Conservation (phyloP, 2,888 invertebrate genomes). For the Timandra comae region DNA sequence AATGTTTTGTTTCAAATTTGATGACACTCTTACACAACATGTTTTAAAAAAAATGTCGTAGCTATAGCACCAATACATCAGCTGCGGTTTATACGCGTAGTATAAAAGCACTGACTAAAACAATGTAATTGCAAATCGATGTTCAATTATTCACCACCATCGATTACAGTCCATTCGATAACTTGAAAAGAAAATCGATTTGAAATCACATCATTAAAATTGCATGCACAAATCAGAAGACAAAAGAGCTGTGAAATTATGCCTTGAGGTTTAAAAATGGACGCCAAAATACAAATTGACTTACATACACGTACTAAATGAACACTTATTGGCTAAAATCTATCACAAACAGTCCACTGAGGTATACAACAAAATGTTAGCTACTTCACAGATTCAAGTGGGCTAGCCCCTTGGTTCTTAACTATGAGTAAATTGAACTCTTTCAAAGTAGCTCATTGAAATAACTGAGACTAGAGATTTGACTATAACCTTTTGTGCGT, state of each 20-base stretch:
- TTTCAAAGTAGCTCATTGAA: slow-evolving; percentile 47
- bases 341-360: slow-evolving; percentile 74
- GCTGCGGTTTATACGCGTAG: slow-evolving; percentile 56
- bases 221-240: slow-evolving; percentile 19
- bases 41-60: slow-evolving; percentile 14
- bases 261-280: slow-evolving; percentile 35
- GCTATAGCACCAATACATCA: slow-evolving; percentile 69
- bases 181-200: no score
- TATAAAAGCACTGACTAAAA: slow-evolving; percentile 42
- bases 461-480: slow-evolving; percentile 69
- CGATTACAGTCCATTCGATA: no score
- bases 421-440: slow-evolving; percentile 50
- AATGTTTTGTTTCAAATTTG: not conserved
- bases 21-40: not conserved
- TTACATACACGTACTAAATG: slow-evolving; percentile 63
- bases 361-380: slow-evolving; percentile 63
- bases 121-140: not conserved
- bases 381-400: slow-evolving; percentile 23
- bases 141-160: no score
- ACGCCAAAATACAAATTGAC: slow-evolving; percentile 68
- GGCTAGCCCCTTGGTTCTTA: slow-evolving; percentile 39
- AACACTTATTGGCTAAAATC: slow-evolving; percentile 75
- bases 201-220: slow-evolving; percentile 9
- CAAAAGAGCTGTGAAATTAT: slow-evolving; percentile 17
- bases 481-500: slow-evolving; percentile 63